Conservation (phyloP, 2,797 vertebrate genomes). For the Crossoptilon crossoptilon region DNA sequence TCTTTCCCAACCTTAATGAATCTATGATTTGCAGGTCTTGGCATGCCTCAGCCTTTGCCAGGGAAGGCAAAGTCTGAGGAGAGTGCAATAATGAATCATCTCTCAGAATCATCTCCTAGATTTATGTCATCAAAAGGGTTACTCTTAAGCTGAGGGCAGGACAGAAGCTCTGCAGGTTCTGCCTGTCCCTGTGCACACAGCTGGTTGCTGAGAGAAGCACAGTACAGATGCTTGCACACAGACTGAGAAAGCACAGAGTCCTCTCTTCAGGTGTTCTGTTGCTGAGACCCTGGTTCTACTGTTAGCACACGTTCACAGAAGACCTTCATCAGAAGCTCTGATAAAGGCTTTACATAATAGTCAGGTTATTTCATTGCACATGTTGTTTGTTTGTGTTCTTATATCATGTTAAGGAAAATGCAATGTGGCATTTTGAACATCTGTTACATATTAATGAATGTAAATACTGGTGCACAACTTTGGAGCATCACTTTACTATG, state of each 20-base stretch:
- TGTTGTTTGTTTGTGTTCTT: background rate
- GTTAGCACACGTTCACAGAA: background rate
- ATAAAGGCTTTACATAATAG: background rate
- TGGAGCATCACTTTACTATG: background rate
- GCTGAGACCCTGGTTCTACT: background rate
- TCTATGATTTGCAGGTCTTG: background rate
- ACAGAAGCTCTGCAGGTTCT: background rate
- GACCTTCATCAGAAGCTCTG: background rate
- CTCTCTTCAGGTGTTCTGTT: background rate
- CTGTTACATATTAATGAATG: background rate
- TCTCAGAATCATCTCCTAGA: background rate
- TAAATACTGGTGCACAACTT: background rate
- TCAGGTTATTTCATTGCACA: background rate
- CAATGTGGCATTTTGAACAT: background rate
- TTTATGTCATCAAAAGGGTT: background rate
- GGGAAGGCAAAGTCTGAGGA: background rate
- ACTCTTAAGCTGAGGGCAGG: background rate
- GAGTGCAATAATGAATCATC: background rate
- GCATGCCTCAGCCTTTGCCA: background rate
- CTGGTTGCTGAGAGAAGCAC: rapidly evolving
- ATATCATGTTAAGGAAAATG: background rate
- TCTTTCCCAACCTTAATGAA: too few species aligned
- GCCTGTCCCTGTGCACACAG: background rate
- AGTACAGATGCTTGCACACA: background rate
- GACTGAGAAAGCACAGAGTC: too few species aligned